Base-by-base conservation (phyloP, 2,797 vertebrate genomes). In the Esox lucius region DNA sequence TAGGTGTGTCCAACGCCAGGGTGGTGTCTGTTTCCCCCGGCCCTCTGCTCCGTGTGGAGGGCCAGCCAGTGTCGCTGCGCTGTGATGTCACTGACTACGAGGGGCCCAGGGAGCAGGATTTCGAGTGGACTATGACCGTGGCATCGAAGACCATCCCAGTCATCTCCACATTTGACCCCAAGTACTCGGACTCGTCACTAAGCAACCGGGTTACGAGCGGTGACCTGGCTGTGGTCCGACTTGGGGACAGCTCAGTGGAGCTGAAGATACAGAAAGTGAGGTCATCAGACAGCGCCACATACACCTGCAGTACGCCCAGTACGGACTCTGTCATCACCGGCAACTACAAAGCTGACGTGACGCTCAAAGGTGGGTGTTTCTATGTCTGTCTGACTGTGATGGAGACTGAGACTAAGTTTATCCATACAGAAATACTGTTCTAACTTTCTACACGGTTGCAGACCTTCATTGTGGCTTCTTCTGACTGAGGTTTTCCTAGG, bases 51-150 rank as follows among this genome's bases (percentile, higher is more conserved):
- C 93, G 97, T 1, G 96, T 98, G 28, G 88, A 91, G 77, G 95
- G 95, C 56, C 96, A 96, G 0, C 90, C 95, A 0, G 89, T 96
- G 72, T 91, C 91, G 75, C 94, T 99, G 77, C 93, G 92, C 53
- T 99, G 98, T 85, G 94, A 94, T 0, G 97, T 99, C 56, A 92
- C 67, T 0, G 94, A 96, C 0, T 99, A 98, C 0, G 90, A 93
- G 0, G 98, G 98, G 49, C 98, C 97, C n/a, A 85, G 78, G 0
- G 97, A 99, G 61, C 98, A 99, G 90, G 97, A 98, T 78, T 99
- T 99, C 51, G 98, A 99, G 0, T 99, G 97, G 97, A 88, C 83
- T 77, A 92, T 95, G 86, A 88, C 1, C 80, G 90, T 78, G 0
- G 0, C 1, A 28, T 26, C 5, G 0, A 4, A 73, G 26, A 0